Base-by-base conservation (phyloP, 2,113 vertebrate genomes). In the Strigops habroptila region DNA sequence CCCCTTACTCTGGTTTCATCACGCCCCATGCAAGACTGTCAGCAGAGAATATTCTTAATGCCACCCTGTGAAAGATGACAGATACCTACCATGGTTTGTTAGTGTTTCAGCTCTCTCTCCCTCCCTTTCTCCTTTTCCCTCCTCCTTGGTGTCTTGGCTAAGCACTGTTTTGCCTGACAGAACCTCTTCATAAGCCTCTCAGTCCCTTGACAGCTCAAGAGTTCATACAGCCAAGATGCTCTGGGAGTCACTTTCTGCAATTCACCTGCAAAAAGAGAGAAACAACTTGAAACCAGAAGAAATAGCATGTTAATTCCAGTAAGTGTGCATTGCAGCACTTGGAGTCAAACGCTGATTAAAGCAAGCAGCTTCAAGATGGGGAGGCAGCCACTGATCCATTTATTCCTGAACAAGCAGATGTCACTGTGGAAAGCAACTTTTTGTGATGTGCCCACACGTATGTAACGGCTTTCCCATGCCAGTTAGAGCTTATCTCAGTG, bases 121-220 rank as follows among this genome's bases (percentile, higher is more conserved):
- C 95, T 96, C 86, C 93, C 93, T 91, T 95, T 97, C 95, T 98
- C 98, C 82, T 98, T 98, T 96, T 96, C 98, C 97, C 96, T 97
- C 95, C 97, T 98, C 96, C 98, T 98, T 51, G 97, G 97, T 93
- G 98, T 98, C 98, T 98, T 98, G 96, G 97, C 95, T 97, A 97
- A 97, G 97, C 97, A 97, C 98, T 98, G 98, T 98, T 98, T 97
- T 97, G 86, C 94, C 95, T 96, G 95, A 97, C 97, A 98, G 97
- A 98, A 96, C 96, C 98, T 99, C 99, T 98, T 99, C 99, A 99
- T 99, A 99, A 98, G 99, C 98, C 97, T 98, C 97, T 95, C 91
- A 95, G 97, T 98, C 98, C 98, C 97, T 94, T 96, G 97, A 98
- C 97, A 97, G 96, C 98, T 97, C 93, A 97, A n/a, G 97, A 97